Evolutionary conservation across 2,888 invertebrate species (phyloP).

Genomic region (Pyrgus malvae): DNA sequence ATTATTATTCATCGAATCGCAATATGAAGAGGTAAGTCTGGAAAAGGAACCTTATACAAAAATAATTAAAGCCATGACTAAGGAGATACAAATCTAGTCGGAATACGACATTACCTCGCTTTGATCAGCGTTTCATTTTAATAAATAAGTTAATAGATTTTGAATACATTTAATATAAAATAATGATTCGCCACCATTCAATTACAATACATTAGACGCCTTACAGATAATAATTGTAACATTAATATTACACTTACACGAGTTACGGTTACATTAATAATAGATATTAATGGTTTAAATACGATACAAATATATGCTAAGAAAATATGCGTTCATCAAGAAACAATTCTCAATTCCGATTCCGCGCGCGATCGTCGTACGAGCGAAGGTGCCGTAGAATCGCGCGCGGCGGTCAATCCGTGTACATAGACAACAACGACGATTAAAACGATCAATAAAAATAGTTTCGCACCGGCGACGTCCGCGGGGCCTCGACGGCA

Average conservation of each 20-base stretch:
- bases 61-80: constrained; percentile 24
- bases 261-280: constrained; percentile 17
- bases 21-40: constrained; percentile 6
- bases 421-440: constrained; percentile 15
- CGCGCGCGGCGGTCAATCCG: too few relatives aligned
- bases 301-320: constrained; percentile 54
- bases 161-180: not conserved
- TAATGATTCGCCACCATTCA: constrained; percentile 6
- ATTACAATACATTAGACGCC: constrained; percentile 8
- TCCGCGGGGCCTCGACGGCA: constrained; percentile 53
- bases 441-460: constrained; percentile 13
- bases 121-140: too few relatives aligned
- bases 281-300: constrained; percentile 51
- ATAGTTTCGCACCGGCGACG: constrained; percentile 11
- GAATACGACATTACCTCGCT: too few relatives aligned
- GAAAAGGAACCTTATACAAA: too few relatives aligned
- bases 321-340: constrained; percentile 66
- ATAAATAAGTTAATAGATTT: not conserved
- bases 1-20: too few relatives aligned
- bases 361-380: too few relatives aligned
- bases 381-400: too few relatives aligned
- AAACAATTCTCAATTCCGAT: constrained; percentile 72
- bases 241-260: constrained; percentile 14
- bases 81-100: constrained; percentile 10
- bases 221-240: constrained; percentile 22